These are phyloP conservation scores for Antechinus stuartii DNA, from an alignment of 2,113 vertebrate genomes.

Conservation along the genomic window DNA sequence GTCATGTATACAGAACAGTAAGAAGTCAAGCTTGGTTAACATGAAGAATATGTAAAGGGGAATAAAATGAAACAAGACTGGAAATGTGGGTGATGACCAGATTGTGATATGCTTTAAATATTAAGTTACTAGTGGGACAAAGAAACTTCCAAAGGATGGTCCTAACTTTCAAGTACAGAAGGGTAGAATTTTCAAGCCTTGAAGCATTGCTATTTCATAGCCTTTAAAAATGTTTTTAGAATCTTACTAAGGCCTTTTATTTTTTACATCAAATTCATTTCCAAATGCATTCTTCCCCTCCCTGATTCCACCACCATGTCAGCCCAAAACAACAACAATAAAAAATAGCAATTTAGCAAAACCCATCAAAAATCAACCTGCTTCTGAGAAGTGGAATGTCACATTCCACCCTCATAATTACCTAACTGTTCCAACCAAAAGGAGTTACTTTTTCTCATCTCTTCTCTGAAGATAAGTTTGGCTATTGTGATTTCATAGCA, in stretches of 20 bases:
- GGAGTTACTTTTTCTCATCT: not conserved
- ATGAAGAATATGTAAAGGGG: not conserved
- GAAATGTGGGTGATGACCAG: not conserved
- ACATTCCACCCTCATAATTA: not conserved
- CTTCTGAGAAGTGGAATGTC: not conserved
- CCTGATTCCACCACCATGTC: not conserved
- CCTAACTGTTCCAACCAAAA: not conserved
- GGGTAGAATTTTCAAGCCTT: not conserved
- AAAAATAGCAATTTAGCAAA: not conserved
- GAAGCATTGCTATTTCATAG: not conserved
- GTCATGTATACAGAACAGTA: not conserved
- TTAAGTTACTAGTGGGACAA: not conserved
- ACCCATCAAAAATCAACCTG: not conserved
- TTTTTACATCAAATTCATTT: not conserved
- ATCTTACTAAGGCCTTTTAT: not conserved
- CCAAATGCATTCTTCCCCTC: not conserved
- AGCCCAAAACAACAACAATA: not conserved
- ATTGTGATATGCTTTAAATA: not conserved
- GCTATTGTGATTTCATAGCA: not conserved
- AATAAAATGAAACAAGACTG: not conserved
- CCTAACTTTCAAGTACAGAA: not conserved
- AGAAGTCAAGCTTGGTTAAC: not conserved
- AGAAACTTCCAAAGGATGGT: not conserved
- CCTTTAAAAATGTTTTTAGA: not conserved
- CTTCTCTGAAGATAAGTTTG: not conserved